Base-by-base conservation (phyloP, 2,113 vertebrate genomes). In the Rhinolophus sinicus region DNA sequence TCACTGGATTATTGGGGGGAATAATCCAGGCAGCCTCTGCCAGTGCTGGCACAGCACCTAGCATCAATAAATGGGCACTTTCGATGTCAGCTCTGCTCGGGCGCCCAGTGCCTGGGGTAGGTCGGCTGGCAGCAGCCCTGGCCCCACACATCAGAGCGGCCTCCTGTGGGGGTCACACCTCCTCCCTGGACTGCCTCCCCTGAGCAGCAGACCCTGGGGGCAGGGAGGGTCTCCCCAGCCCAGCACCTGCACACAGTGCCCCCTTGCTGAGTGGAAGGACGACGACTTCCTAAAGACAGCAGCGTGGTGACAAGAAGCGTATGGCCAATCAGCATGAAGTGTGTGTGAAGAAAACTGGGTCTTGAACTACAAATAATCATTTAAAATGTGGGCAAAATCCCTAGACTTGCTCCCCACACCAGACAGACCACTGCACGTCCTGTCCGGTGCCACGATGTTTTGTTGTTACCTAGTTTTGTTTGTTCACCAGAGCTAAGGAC, bases 231-330 rank as follows among this genome's bases (percentile, higher is more conserved):
- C 24, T 52, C 52, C 80, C 47, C 1, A 1, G 21, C 38, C 70
- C 87, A 80, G 88, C 28, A 3, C 12, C 78, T 69, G 65, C 77
- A 30, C 4, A 35, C 24, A 56, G 50, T 0, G 9, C 1, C 5
- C 19, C 3, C 47, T 78, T 24, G 38, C 84, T 13, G 5, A 56
- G 50, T 1, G 21, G 14, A 38, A 50, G 72, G 33, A 40, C 40
- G 26, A 52, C 35, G 35, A 6, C 40, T 18, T 44, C 56, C 72
- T 5, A 22, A 58, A 33, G 44, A 77, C 54, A 35, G 77, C 62
- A n/a, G 44, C 30, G 10, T 21, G 0, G 0, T 3, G 2, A 19
- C 12, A 5, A 44, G 69, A 5, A 0, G 8, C 22, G 0, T 0
- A 26, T 5, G 35, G 82, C 35, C 30, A 0, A 47, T 58, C 65